Evolutionary conservation across 2,888 invertebrate species (phyloP), one percentile per base, ranked within the genome.

Genomic region (Capitulum mitella): DNA sequence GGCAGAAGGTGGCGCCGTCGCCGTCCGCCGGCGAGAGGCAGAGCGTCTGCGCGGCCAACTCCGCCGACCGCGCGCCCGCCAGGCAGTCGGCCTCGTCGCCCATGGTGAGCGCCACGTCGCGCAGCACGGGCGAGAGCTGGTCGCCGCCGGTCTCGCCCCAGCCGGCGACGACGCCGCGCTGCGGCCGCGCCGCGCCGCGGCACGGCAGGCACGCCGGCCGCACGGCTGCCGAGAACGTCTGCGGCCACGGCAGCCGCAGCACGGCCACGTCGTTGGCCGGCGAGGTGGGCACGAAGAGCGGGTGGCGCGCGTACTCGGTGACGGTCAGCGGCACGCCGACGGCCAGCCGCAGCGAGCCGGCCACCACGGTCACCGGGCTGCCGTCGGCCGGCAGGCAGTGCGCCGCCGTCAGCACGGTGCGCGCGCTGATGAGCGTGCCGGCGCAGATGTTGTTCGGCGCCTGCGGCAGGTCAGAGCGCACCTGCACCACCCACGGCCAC

Each of bases 401-500:
- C 29, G 29, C 61, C 61, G 61, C 26, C 61, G 61, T 61, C 61
- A 61, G 29, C 61, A 61, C 61, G 29, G 14, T 0, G 5, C 32
- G 29, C 61, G 61, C 29, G 29, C 12, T 61, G 61, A 61, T 61
- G 29, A 61, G 29, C 29, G 29, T 61, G 61, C 61, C 61, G 29
- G 29, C n/a, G 32, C 61, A 61, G 2, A 61, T 3, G 29, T 12
- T 12, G 29, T 3, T 10, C 14, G 8, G 29, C n/a, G 12, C 29
- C 0, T 22, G 19, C 29, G 5, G 0, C 12, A 14, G 10, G 61
- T 29, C 29, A 32, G 3, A 1, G 29, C 29, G 14, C 61, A 61
- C 29, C 61, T 61, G 61, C 61, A 61, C 61, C 61, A 32, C 12
- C 61, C 61, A 61, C 29, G 61, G 61, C 61, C 61, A 61, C 61